Evolutionary conservation across 92 coral and sea anemone species (phyloP).

Genomic region (Zoanthus sociatus): DNA sequence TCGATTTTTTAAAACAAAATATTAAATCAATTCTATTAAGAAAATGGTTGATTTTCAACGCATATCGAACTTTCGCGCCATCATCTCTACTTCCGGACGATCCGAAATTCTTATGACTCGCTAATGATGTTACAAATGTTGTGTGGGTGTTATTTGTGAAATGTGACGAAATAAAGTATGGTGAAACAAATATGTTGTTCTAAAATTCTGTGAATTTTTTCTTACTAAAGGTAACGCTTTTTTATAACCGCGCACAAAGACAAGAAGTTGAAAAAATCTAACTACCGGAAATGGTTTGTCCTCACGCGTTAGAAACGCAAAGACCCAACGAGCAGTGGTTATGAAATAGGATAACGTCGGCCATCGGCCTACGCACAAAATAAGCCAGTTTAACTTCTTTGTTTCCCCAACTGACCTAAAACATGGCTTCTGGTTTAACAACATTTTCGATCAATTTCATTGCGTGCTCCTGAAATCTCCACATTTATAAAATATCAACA

Average conservation of each 20-base stretch:
- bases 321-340: slow-evolving; percentile 34
- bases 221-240: background rate
- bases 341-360: background rate
- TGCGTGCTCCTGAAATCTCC: background rate
- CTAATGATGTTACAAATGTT: background rate
- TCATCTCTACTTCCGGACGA: slow-evolving; percentile 28
- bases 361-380: slow-evolving; percentile 34
- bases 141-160: slow-evolving; percentile 23
- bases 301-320: slow-evolving; percentile 43
- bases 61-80: slow-evolving; percentile 59
- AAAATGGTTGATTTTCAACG: background rate
- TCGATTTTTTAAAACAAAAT: background rate
- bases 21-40: background rate
- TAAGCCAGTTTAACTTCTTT: background rate
- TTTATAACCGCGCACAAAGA: background rate
- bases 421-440: background rate
- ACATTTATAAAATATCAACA: slow-evolving; percentile 8
- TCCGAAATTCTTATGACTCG: slow-evolving; percentile 10
- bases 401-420: background rate
- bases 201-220: no score
- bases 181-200: background rate
- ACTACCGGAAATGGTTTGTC: slow-evolving; percentile 34
- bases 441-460: background rate
- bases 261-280: background rate
- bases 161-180: background rate